Evolutionary conservation across 2,113 vertebrate species (phyloP).

Genomic region (Zonotrichia leucophrys): DNA sequence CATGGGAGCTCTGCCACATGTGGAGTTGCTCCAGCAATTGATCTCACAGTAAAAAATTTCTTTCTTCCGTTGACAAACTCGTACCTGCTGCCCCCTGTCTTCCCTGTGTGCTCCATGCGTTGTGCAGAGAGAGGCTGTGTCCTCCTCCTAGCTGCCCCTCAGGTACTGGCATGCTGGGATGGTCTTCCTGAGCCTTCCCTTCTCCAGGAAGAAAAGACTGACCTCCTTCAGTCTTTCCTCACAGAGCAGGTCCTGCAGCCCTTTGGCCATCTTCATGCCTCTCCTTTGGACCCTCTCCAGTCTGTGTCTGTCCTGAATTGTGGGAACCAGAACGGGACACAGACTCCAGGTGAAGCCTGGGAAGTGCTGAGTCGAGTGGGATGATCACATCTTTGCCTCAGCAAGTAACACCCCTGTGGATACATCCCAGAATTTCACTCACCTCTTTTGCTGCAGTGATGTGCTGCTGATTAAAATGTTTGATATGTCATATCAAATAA

Average conservation of each 20-base stretch:
- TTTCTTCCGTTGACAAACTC: fast-evolving
- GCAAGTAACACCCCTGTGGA: neutral
- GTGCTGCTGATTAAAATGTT: neutral
- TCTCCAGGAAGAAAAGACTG: neutral
- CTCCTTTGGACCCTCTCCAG: neutral
- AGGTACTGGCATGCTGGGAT: neutral
- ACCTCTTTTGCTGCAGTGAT: neutral
- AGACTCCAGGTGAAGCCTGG: neutral
- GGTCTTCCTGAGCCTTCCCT: neutral
- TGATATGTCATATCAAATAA: neutral
- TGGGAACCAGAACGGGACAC: neutral
- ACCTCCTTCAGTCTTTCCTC: neutral
- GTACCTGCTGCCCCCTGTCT: neutral
- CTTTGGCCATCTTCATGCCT: neutral
- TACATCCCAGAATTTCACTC: neutral
- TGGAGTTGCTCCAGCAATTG: neutral
- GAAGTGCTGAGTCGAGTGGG: fast-evolving
- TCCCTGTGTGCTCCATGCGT: neutral
- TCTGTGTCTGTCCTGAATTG: neutral
- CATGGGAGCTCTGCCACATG: neutral
- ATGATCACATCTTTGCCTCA: neutral
- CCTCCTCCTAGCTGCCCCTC: neutral
- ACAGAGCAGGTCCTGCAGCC: neutral
- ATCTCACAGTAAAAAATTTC: neutral
- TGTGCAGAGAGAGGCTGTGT: neutral